phyloP scores from a whole-genome alignment of 2,113 vertebrate species.

The Phocoena phocoena region DNA sequence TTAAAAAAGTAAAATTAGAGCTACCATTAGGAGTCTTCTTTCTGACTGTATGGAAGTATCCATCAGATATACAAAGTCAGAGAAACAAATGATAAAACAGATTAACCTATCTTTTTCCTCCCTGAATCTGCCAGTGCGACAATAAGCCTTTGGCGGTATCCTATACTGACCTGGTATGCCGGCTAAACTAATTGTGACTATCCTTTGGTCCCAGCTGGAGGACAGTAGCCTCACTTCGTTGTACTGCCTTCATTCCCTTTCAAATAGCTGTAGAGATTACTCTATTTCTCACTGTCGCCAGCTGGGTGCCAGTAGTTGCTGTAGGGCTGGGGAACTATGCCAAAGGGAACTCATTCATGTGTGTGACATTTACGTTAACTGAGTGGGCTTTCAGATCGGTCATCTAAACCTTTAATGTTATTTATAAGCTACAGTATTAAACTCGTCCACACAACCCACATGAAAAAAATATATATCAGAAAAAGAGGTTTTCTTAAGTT shows the following conservation, averaged over 20 bases:
- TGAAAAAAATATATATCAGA: not conserved
- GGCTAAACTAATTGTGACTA: not conserved
- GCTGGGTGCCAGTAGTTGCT: not conserved
- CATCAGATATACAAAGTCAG: not conserved
- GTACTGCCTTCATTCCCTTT: not conserved
- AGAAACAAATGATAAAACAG: not conserved
- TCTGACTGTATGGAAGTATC: not conserved
- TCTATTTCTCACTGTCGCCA: not conserved
- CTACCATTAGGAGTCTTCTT: not conserved
- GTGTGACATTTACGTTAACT: conserved; percentile 3
- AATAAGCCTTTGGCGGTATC: not conserved
- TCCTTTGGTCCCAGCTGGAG: not conserved
- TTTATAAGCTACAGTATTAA: conserved; percentile 41
- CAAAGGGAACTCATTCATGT: not conserved
- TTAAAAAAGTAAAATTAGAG: no score
- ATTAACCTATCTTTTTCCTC: not conserved
- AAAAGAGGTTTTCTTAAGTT: not conserved
- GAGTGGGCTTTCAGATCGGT: not conserved
- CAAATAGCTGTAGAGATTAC: not conserved
- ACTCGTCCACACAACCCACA: conserved; percentile 1
- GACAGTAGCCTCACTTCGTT: not conserved
- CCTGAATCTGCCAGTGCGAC: not conserved
- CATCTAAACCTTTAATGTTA: not conserved
- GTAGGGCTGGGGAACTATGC: conserved; percentile 7
- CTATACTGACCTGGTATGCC: not conserved